Evolutionary conservation across 2,888 invertebrate species (phyloP).

Genomic region (Acronicta alni): DNA sequence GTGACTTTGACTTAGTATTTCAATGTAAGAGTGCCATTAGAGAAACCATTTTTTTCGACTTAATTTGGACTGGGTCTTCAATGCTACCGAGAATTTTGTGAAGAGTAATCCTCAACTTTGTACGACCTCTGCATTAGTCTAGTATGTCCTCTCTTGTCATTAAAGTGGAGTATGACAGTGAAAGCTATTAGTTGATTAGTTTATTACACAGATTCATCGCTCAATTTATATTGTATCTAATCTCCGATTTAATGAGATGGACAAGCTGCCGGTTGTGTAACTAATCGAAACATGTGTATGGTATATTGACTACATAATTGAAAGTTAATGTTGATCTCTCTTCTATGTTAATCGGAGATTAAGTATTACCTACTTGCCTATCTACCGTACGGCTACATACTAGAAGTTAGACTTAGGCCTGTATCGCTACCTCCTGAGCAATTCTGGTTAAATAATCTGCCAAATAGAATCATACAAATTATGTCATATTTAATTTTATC

Average conservation of each 20-base stretch:
- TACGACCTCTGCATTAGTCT: too few species aligned
- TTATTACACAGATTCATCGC: constrained; percentile 44
- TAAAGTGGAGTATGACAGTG: constrained; percentile 25
- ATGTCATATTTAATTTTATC: too few species aligned
- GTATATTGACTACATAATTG: constrained; percentile 29
- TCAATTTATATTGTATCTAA: constrained; percentile 63
- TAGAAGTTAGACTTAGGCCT: too few species aligned
- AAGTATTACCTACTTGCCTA: constrained; percentile 14
- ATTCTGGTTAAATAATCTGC: too few species aligned
- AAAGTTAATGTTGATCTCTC: constrained; percentile 42
- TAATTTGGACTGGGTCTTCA: not conserved
- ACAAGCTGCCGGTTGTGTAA: constrained; percentile 40
- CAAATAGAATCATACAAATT: too few species aligned
- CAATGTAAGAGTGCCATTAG: too few species aligned
- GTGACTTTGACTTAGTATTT: too few species aligned
- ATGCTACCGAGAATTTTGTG: not conserved
- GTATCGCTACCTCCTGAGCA: too few species aligned
- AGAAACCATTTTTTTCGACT: not conserved
- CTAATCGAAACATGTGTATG: constrained; percentile 37
- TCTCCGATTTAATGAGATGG: constrained; percentile 48
- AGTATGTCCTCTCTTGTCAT: too few species aligned
- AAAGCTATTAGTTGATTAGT: constrained; percentile 24
- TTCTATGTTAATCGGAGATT: constrained; percentile 32
- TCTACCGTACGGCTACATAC: not conserved
- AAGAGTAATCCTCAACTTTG: too few species aligned